Base-by-base conservation (phyloP, 1,140 invertebrate species). In the Macrotrachela quadricornifera region DNA sequence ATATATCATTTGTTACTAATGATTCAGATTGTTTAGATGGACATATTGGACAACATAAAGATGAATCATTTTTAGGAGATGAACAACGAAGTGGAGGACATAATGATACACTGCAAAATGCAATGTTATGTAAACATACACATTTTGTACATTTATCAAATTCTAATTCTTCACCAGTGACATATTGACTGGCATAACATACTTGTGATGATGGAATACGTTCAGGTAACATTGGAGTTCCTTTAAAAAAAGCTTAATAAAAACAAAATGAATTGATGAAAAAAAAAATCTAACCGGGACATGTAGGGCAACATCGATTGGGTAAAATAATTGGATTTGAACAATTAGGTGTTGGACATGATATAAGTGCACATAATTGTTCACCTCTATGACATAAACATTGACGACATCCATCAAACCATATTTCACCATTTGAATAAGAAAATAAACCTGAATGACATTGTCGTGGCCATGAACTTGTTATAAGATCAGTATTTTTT, bases 371-470 rank as follows among this genome's bases (percentile, higher is more conserved):
- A 59, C 73, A 75, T 65, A 74, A 69, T 60, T 75, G 73, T 39
- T 57, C 51, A 10, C 71, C 70, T 21, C 60, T 59, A 51, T 70
- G 63, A 57, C 74, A 75, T 59, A 67, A 71, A 59, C 74, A 75
- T 21, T 67, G 60, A 6, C 72, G 62, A 59, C 74, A 75, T 0
- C 72, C 71, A 58, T 75, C 74, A 57, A 66, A 65, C 73, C 73
- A 75, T 16, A 61, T 59, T 52, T 74, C 71, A 10, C 71, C 73
- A 37, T 65, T 59, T 55, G 1, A 47, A 48, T 10, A 57, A 57
- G 15, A 67, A 68, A 21, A 55, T 55, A 12, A 55, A 18, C n/a
- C 67, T 59, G 49, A 66, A 43, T 50, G 62, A 59, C 38, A 59
- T 52, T 39, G 57, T 51, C 15, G 58, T 50, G 21, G 58, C 57